Percentiles rank a stretch among this genome's conserved stretches.
These are phyloP conservation scores for Augochlorella aurata DNA, from an alignment of 2,888 invertebrate species.

Conservation along the genomic window DNA sequence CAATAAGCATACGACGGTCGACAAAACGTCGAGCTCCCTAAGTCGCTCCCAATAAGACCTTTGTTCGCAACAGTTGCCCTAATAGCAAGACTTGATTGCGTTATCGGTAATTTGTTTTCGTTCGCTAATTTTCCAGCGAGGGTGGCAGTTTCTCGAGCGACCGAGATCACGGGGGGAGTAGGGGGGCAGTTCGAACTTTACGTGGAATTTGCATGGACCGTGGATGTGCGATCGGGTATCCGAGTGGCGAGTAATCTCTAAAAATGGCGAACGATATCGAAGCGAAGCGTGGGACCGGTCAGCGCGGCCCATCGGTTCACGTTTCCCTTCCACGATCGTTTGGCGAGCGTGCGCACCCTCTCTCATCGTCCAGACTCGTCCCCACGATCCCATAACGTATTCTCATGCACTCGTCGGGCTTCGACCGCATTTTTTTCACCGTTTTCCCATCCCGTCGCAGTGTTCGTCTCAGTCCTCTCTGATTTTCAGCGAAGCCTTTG, in stretches of 20 bases:
- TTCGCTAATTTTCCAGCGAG: background rate
- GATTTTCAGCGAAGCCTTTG: constrained; percentile 47
- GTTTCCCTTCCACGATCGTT: constrained; percentile 51
- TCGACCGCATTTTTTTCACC: constrained; percentile 65
- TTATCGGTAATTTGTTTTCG: background rate
- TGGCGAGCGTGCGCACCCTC: constrained; percentile 44
- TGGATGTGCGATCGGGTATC: no score
- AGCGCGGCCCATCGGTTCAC: constrained; percentile 46
- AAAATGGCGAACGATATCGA: constrained; percentile 26
- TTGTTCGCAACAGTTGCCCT: background rate
- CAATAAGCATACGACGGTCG: no score
- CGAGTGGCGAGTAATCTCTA: constrained; percentile 3
- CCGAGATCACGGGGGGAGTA: no score
- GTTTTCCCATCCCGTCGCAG: constrained; percentile 12
- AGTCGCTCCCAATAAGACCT: background rate
- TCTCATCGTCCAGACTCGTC: constrained; percentile 41
- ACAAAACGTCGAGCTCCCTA: no score
- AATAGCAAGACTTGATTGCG: background rate
- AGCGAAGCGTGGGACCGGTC: constrained; percentile 46
- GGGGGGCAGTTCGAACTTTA: background rate
- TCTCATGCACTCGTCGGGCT: constrained; percentile 71
- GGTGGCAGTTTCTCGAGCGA: no score
- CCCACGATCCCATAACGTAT: constrained; percentile 47
- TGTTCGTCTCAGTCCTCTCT: constrained; percentile 19
- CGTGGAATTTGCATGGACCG: background rate